phyloP scores from a whole-genome alignment of 2,113 vertebrate genomes.

The Noturus placidus region DNA sequence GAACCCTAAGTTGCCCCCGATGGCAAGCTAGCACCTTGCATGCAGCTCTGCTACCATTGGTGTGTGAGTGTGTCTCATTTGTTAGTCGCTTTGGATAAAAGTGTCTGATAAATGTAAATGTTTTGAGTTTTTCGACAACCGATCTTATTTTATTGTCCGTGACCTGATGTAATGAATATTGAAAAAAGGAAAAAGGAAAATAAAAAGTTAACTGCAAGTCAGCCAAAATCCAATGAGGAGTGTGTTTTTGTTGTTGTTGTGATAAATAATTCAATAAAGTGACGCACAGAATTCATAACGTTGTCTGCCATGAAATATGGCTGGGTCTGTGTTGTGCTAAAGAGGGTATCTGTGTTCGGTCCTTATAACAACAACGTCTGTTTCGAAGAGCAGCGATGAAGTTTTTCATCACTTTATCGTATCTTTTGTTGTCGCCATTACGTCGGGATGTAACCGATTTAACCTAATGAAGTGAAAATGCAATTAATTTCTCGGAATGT shows the following conservation, averaged over 20 bases:
- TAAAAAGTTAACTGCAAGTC: conserved; percentile 27
- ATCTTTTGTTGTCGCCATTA: conserved; percentile 61
- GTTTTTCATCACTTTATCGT: conserved; percentile 34
- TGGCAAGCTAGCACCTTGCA: too few relatives aligned
- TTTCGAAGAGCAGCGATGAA: conserved; percentile 19
- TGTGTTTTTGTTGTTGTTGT: neutral
- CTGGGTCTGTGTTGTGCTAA: conserved; percentile 19
- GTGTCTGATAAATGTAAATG: too few relatives aligned
- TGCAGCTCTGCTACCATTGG: too few relatives aligned
- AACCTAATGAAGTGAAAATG: conserved; percentile 81
- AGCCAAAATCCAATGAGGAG: conserved; percentile 38
- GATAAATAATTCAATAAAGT: conserved; percentile 52
- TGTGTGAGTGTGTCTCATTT: too few relatives aligned
- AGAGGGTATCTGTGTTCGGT: conserved; percentile 11
- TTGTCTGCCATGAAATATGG: conserved; percentile 49
- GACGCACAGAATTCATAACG: conserved; percentile 45
- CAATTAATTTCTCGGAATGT: conserved; percentile 74
- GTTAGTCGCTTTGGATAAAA: too few relatives aligned
- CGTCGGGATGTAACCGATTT: conserved; percentile 78
- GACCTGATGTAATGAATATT: conserved; percentile 24
- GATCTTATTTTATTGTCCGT: neutral
- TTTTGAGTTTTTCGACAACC: too few relatives aligned
- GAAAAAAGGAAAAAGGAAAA: neutral
- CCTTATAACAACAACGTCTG: conserved; percentile 10
- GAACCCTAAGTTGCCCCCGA: too few relatives aligned